Conservation (phyloP, 2,797 vertebrate genomes). For the Sus cebifrons region DNA sequence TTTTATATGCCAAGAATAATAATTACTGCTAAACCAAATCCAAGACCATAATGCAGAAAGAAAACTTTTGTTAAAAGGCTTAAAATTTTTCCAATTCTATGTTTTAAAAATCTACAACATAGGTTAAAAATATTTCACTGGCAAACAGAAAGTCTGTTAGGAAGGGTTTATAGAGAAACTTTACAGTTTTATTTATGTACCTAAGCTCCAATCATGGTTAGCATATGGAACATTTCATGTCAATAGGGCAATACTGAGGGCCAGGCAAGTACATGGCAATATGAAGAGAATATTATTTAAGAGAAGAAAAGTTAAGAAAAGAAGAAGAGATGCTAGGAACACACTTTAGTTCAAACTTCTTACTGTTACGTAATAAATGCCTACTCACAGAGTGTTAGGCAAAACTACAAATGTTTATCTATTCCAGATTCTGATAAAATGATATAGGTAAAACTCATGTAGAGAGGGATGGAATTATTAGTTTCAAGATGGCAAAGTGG, state of each 20-base stretch:
- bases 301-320: not conserved
- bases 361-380: not conserved
- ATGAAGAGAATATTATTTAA: not conserved
- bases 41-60: not conserved
- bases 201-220: not conserved
- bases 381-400: not conserved
- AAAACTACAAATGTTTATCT: not conserved
- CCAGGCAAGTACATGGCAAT: not conserved
- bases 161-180: not conserved
- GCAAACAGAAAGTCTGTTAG: not conserved
- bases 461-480: not conserved
- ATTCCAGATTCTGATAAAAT: not conserved
- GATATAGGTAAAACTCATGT: not conserved
- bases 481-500: not conserved
- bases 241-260: not conserved
- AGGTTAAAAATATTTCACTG: conserved; percentile 14
- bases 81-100: not conserved
- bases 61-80: not conserved
- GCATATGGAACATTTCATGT: not conserved
- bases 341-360: not conserved
- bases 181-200: not conserved
- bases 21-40: not conserved
- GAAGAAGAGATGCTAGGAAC: not conserved
- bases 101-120: conserved; percentile 28
- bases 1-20: not conserved